Evolutionary conservation across 1,140 invertebrate genomes (phyloP).

Genomic region (Pseudomyrmex concolor): DNA sequence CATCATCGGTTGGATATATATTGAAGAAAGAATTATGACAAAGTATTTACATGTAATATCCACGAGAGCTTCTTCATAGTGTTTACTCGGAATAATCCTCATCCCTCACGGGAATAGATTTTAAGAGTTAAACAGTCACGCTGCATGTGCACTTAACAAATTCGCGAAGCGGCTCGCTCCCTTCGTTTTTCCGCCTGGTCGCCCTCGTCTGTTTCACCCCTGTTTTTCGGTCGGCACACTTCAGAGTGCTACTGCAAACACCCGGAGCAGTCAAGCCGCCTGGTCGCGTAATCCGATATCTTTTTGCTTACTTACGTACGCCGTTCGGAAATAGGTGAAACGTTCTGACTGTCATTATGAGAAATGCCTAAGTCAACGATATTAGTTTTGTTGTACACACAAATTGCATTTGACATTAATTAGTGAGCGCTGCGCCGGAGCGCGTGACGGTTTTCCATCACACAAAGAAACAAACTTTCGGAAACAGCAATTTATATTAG

Average conservation of each 20-base stretch:
- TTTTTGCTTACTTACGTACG: constrained; percentile 53
- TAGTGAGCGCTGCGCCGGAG: not conserved
- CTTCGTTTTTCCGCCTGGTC: constrained; percentile 54
- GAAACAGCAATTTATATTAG: no score
- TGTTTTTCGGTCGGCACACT: constrained; percentile 48
- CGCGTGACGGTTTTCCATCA: not conserved
- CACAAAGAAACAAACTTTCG: no score
- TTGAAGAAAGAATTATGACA: no score
- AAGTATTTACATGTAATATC: no score
- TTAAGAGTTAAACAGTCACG: constrained; percentile 44
- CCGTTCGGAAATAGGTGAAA: constrained; percentile 15
- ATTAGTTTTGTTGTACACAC: not conserved
- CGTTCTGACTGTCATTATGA: not conserved
- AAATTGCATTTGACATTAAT: constrained; percentile 2
- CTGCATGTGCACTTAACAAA: constrained; percentile 57
- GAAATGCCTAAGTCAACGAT: constrained; percentile 14
- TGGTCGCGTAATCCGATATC: constrained; percentile 58
- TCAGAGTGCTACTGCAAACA: constrained; percentile 52
- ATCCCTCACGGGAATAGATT: constrained; percentile 26
- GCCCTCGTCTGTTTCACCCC: constrained; percentile 42
- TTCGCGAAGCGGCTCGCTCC: constrained; percentile 47
- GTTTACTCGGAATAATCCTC: constrained; percentile 46
- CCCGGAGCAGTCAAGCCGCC: constrained; percentile 34
- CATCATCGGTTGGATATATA: no score
- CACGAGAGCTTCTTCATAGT: not conserved